Evolutionary conservation across 2,888 invertebrate species (phyloP).

Genomic region (Muscina levida): DNA sequence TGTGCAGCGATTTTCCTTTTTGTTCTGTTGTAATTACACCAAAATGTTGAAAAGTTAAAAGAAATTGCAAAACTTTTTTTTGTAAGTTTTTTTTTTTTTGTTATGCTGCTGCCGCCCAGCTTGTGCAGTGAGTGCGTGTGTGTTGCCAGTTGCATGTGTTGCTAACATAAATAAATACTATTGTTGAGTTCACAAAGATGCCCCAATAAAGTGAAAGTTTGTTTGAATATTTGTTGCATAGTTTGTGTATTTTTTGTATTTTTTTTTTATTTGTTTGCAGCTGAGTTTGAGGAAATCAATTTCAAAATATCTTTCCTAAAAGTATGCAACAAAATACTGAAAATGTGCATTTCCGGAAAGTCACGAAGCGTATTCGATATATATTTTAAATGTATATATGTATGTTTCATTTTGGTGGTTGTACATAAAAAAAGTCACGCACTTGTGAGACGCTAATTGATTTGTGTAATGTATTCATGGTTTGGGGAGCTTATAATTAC

Average conservation of each 20-base stretch:
- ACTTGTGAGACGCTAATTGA: too few species aligned
- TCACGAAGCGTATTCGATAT: too few species aligned
- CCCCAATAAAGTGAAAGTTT: not conserved
- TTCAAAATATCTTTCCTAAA: not conserved
- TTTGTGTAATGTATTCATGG: too few species aligned
- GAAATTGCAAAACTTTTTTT: not conserved
- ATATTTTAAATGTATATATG: too few species aligned
- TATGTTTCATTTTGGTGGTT: too few species aligned
- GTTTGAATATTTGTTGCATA: not conserved
- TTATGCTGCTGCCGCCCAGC: not conserved
- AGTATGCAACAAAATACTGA: not conserved
- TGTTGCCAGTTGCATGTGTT: not conserved
- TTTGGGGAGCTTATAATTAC: too few species aligned
- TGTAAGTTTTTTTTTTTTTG: slow-evolving; percentile 8
- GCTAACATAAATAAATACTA: not conserved
- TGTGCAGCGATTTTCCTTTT: not conserved
- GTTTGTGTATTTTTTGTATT: too few species aligned
- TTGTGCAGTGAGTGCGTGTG: not conserved
- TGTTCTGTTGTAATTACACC: slow-evolving; percentile 4
- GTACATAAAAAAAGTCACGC: too few species aligned
- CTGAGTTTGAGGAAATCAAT: not conserved
- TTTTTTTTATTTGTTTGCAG: not conserved
- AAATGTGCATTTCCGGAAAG: not conserved
- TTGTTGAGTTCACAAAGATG: slow-evolving; percentile 4
- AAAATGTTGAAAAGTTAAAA: slow-evolving; percentile 30